phyloP scores from a whole-genome alignment of 2,113 vertebrate species.

The Pollachius pollachius region DNA sequence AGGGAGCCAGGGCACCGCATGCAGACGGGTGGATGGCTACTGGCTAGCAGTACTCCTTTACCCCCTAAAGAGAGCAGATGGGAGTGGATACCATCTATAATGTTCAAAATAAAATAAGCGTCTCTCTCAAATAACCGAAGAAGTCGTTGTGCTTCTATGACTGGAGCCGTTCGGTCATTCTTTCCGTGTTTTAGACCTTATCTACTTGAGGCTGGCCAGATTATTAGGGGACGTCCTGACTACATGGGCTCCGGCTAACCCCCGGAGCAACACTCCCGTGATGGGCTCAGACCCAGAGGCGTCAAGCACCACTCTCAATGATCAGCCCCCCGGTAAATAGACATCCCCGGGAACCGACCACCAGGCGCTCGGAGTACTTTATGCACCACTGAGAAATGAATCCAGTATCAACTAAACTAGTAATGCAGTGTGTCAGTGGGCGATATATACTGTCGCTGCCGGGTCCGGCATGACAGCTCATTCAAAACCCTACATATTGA shows the following conservation, averaged over 20 bases:
- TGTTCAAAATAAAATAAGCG: too few species aligned
- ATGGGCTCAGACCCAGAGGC: constrained; percentile 8
- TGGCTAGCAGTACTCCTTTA: too few species aligned
- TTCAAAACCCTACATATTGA: constrained; percentile 32
- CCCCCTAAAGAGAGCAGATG: too few species aligned
- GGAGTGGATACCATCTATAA: too few species aligned
- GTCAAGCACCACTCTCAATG: neutral
- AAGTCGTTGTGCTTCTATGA: too few species aligned
- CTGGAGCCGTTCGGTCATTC: neutral
- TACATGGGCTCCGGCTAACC: constrained; percentile 30
- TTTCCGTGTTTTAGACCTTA: neutral
- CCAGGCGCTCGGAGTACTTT: too few species aligned
- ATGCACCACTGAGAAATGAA: too few species aligned
- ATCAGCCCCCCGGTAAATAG: neutral
- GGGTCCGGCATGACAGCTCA: constrained; percentile 64
- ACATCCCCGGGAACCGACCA: neutral
- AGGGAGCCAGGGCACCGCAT: too few species aligned
- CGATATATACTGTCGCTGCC: neutral
- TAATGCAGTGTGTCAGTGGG: too few species aligned
- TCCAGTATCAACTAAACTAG: too few species aligned
- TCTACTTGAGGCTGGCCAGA: neutral
- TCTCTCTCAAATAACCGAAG: too few species aligned
- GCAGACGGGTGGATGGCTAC: too few species aligned
- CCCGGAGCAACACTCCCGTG: constrained; percentile 25
- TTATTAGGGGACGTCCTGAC: constrained; percentile 2